phyloP scores from a whole-genome alignment of 2,888 invertebrate species.

The Cheiracanthium punctorium region DNA sequence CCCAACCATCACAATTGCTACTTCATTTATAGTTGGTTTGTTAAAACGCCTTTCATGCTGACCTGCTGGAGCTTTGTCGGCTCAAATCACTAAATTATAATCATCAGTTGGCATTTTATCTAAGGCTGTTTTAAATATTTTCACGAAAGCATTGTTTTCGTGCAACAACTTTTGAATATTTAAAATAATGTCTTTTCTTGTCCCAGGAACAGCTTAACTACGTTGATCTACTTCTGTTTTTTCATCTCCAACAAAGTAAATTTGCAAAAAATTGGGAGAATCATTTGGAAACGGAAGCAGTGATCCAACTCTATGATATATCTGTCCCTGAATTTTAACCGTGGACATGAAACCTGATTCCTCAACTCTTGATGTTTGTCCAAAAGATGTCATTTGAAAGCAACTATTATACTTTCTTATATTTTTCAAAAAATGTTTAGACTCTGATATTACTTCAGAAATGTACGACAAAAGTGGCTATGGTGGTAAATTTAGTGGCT shows the following conservation, averaged over 20 bases:
- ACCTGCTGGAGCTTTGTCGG: constrained; percentile 37
- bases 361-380: background rate
- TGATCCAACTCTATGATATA: background rate
- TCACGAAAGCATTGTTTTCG: background rate
- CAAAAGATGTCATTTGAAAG: background rate
- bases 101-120: constrained; percentile 56
- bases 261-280: background rate
- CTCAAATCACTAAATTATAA: constrained; percentile 46
- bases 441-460: background rate
- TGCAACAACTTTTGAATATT: background rate
- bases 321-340: background rate
- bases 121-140: constrained; percentile 41
- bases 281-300: background rate
- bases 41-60: constrained; percentile 69
- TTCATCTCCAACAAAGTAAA: background rate
- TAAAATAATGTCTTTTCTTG: background rate
- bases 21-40: constrained; percentile 69
- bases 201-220: background rate
- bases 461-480: background rate
- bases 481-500: background rate
- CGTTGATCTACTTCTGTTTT: background rate
- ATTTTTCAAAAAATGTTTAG: background rate
- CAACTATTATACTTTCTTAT: background rate
- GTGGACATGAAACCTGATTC: background rate
- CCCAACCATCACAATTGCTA: constrained; percentile 70